Base-by-base conservation (phyloP, 2,888 invertebrate species). In the Pheosia tremula region DNA sequence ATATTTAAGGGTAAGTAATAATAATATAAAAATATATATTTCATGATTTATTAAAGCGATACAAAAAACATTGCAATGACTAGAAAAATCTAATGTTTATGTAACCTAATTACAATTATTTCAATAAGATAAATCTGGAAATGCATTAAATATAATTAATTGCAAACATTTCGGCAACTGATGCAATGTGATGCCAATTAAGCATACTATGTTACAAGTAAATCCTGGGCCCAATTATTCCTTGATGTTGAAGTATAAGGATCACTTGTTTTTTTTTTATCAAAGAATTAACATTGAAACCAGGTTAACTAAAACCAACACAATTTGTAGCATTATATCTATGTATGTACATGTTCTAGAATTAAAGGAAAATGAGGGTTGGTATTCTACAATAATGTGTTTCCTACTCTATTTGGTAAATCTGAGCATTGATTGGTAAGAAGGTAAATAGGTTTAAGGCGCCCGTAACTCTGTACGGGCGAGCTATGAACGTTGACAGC, bases 21-120 rank as follows among this genome's bases (percentile, higher is more conserved):
- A 63, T 60, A 60, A n/a, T n/a, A n/a, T n/a, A 60, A 61, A 63
- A 58, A 66, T 63, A 59, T 57, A 60, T 75, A 4, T 39, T 45
- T 80, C 71, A 86, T 87, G 85, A 88, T 92, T 93, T 92, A 92
- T 89, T 93, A 84, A 89, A 90, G 92, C 90, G 83, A 88, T 92
- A 91, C 82, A 90, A 89, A 81, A 89, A 87, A 86, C 79, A 84
- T 88, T 88, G 88, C 88, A 85, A 85, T 93, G 93, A 93, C 93
- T 93, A 93, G 93, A 93, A 86, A 81, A 90, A 90, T 85, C 83
- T 74, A 85, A 86, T 85, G 78, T 67, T 78, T 79, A 80, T 67
- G 78, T 79, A 81, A 80, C 76, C 79, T 84, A 82, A 72, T 76
- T 84, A 82, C 79, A 75, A 74, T 63, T 77, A 75, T 61, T 24